A percentile compares a stretch with the other conserved stretches of the same genome.
Evolutionary conservation across 2,113 vertebrate genomes (phyloP).

Genomic region (Grammomys dolichurus): DNA sequence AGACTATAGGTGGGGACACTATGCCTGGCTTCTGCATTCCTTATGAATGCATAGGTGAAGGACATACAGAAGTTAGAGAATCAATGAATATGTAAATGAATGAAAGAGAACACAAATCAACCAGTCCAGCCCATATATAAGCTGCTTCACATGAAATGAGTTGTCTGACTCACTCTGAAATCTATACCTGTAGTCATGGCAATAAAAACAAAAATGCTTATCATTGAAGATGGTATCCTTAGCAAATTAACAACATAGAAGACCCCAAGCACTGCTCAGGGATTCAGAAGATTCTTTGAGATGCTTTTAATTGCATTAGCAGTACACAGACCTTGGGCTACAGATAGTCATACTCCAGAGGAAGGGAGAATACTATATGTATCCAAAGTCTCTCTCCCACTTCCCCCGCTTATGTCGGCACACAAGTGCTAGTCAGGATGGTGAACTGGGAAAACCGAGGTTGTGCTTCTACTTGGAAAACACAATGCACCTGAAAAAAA

Average conservation of each 20-base stretch:
- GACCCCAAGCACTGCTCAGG: background rate
- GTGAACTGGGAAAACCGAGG: background rate
- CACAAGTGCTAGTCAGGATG: slow-evolving; percentile 43
- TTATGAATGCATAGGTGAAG: background rate
- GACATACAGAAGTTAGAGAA: background rate
- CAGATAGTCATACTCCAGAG: background rate
- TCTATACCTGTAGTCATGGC: background rate
- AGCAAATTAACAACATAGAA: background rate
- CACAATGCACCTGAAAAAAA: slow-evolving; percentile 55
- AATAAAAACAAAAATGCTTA: background rate
- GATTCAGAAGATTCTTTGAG: background rate
- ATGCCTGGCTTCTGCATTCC: background rate
- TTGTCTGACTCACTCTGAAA: background rate
- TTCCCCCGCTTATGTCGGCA: accelerated
- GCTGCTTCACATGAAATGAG: background rate
- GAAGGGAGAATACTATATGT: background rate
- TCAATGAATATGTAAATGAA: background rate
- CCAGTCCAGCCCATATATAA: background rate
- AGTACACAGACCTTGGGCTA: background rate
- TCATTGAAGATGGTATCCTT: background rate
- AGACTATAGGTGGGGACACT: background rate
- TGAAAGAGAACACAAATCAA: too few species aligned
- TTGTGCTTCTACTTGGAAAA: background rate
- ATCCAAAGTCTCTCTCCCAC: accelerated
- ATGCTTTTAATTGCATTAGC: slow-evolving; percentile 41